These are phyloP conservation scores for Lamellibrachia luymesi DNA, from an alignment of 1,140 invertebrate genomes.

Conservation along the genomic window DNA sequence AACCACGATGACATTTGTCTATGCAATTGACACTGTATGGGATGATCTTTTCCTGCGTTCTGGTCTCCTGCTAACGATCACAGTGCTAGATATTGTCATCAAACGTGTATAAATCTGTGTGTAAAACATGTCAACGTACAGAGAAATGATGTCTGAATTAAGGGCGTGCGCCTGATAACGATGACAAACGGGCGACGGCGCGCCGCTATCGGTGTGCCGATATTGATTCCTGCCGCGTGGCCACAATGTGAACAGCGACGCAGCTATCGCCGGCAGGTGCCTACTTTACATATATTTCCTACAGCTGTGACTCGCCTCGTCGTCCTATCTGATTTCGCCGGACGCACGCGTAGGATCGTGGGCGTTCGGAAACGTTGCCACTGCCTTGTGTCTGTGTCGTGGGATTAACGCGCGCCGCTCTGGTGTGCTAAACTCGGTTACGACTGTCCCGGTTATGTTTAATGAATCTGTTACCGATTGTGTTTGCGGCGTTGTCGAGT, in stretches of 20 bases:
- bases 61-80: background rate
- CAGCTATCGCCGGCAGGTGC: background rate
- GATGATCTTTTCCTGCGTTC: background rate
- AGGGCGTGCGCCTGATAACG: background rate
- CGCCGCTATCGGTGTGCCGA: background rate
- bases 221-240: background rate
- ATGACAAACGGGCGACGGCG: background rate
- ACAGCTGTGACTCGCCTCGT: background rate
- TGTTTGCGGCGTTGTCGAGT: background rate
- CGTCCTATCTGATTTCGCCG: background rate
- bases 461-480: background rate
- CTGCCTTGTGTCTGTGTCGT: no score
- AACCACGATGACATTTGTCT: background rate
- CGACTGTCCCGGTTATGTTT: background rate
- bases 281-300: constrained; percentile 5
- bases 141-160: background rate
- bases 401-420: background rate
- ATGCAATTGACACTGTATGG: background rate
- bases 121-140: background rate
- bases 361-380: background rate
- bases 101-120: background rate
- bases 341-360: background rate
- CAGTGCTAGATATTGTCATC: background rate
- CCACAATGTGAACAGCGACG: background rate
- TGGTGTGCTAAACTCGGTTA: background rate